Conservation (phyloP, 2,113 vertebrate genomes). For the Hydrolagus affinis region DNA sequence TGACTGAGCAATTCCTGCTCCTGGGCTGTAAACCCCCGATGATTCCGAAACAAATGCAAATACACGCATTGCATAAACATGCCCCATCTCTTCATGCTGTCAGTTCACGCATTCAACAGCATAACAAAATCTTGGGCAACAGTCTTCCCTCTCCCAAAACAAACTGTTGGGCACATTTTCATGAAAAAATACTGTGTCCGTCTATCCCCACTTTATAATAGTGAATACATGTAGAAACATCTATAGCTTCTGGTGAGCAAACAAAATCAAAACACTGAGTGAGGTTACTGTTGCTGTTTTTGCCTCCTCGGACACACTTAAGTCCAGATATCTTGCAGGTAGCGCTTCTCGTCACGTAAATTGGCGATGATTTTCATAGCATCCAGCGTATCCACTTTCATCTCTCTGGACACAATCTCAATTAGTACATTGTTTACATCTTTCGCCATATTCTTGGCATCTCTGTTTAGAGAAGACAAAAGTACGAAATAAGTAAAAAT, state of each 20-base stretch:
- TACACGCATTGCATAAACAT: too few species aligned
- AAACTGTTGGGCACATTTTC: background rate
- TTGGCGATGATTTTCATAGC: constrained; percentile 72
- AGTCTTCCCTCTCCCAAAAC: background rate
- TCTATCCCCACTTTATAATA: background rate
- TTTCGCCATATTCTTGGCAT: constrained; percentile 91
- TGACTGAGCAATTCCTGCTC: too few species aligned
- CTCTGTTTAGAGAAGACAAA: constrained; percentile 52
- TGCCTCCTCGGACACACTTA: constrained; percentile 43
- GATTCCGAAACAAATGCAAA: too few species aligned
- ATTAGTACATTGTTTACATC: constrained; percentile 71
- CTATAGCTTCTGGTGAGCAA: background rate
- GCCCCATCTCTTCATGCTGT: too few species aligned
- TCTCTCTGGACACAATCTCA: constrained; percentile 65
- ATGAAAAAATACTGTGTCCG: background rate
- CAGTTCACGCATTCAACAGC: too few species aligned
- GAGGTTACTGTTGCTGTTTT: background rate
- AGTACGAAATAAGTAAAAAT: background rate
- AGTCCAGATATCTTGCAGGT: constrained; percentile 89
- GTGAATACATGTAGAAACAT: background rate
- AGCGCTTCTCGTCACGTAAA: constrained; percentile 73
- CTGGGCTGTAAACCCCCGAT: too few species aligned
- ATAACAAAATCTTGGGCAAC: too few species aligned
- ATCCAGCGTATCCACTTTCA: constrained; percentile 65
- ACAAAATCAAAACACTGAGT: background rate